Base-by-base conservation (phyloP, 2,797 vertebrate genomes). In the Mus minutoides region DNA sequence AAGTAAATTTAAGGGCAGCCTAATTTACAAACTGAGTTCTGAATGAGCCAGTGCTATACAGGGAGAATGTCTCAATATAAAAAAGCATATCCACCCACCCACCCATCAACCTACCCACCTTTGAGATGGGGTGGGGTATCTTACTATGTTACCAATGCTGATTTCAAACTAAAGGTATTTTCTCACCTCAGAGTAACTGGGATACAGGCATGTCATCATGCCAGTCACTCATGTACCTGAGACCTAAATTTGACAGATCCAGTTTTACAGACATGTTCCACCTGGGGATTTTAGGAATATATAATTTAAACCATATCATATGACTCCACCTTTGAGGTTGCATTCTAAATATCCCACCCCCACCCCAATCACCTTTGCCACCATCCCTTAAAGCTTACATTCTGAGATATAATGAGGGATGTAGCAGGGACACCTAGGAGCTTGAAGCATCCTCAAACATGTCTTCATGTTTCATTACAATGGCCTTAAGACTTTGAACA, bases 241-340 rank as follows among this genome's bases (percentile, higher is more conserved):
- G 46, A 84, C 43, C 87, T 90, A 90, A 88, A 92, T 46, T 71
- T 24, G 34, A 75, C 1, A 91, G 43, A 91, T 24, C 14, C 49
- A 78, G 83, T 37, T 90, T 82, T n/a, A 92, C 4, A 88, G 43
- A 6, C 71, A 3, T 69, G 19, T 67, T n/a, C 58, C 77, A 75
- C 43, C 34, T 11, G 31, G 22, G 43, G 67, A 29, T 37, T 87
- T 79, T 11, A 31, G 62, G 89, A 85, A 64, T 49, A 49, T n/a
- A 94, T 40, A 60, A 76, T 37, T 49, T 56, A 75, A 17, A 43
- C 24, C 2, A 62, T 40, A 93, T n/a, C 52, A 85, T 11, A 4
- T 85, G 56, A 96, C 14, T 75, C 40, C 43, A 54, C 40, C 22
- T 95, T 80, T 93, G 67, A 90, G 31, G 78, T 13, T 85, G 49